These are phyloP conservation scores for Gila robusta DNA, from an alignment of 2,797 vertebrate genomes.

Conservation along the genomic window DNA sequence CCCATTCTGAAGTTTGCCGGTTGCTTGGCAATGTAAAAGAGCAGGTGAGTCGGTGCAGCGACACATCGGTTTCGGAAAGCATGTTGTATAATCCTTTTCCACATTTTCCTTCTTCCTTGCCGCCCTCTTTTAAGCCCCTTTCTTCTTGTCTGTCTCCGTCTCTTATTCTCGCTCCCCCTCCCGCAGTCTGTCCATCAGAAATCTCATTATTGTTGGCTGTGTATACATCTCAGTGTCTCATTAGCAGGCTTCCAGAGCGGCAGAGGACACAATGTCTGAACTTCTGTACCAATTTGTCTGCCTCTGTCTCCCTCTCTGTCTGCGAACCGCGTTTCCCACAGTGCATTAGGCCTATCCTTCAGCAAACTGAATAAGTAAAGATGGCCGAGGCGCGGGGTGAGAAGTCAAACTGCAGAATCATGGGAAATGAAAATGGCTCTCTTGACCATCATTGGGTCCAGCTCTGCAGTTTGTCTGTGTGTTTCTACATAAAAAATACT, in stretches of 20 bases:
- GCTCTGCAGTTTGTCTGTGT: not conserved
- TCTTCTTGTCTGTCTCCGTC: slow-evolving; percentile 35
- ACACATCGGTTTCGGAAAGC: slow-evolving; percentile 1
- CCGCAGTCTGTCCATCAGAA: slow-evolving; percentile 76
- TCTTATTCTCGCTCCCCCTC: slow-evolving; percentile 57
- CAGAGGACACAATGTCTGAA: slow-evolving; percentile 79
- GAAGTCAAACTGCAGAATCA: slow-evolving; percentile 47
- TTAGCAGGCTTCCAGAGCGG: slow-evolving; percentile 77
- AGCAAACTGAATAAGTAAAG: slow-evolving; percentile 50
- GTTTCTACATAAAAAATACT: not conserved
- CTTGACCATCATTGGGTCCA: not conserved
- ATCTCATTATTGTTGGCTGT: slow-evolving; percentile 82
- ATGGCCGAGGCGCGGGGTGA: slow-evolving; percentile 45
- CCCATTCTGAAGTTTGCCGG: slow-evolving; percentile 63
- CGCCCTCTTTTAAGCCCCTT: slow-evolving; percentile 8
- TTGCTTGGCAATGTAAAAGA: slow-evolving; percentile 65
- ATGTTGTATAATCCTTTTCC: slow-evolving; percentile 33
- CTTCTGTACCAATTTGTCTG: slow-evolving; percentile 76
- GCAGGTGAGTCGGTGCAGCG: slow-evolving; percentile 29
- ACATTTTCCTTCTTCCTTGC: slow-evolving; percentile 12
- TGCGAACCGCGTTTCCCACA: slow-evolving; percentile 45
- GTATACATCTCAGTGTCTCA: slow-evolving; percentile 82
- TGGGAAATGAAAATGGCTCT: slow-evolving; percentile 48
- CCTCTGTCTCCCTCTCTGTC: slow-evolving; percentile 49
- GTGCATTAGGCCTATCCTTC: slow-evolving; percentile 51